Base-by-base conservation (phyloP, 2,113 vertebrate genomes). In the Narcine bancroftii region DNA sequence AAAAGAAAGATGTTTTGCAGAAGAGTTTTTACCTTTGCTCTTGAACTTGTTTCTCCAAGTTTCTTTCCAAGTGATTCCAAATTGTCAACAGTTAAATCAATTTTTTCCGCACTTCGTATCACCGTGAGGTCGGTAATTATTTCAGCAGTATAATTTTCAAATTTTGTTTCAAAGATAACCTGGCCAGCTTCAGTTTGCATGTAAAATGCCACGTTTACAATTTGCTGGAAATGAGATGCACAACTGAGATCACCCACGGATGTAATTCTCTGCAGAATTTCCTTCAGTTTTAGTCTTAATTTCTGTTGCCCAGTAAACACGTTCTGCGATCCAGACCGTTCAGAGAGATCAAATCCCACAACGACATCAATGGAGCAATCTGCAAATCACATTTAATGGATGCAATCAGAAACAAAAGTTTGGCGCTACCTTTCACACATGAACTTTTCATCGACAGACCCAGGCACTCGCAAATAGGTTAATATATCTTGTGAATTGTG, bases 331-430 rank as follows among this genome's bases (percentile, higher is more conserved):
- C 73, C 92, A 0, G 7, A 0, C 10, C 0, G 93, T 21, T n/a
- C 92, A 1, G 98, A 96, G 93, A 96, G 95, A 93, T 98, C 98
- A 39, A 98, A 95, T 87, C 96, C 97, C 93, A 98, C 72, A 81
- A 95, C 96, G 93, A 98, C 94, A 92, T 97, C 96, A 6, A 97
- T 92, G 69, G 26, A 66, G 85, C 98, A 98, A 75, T 45, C 97
- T 97, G 93, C 17, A 65, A 93, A 94, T 87, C 33, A 92, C 65
- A 47, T 83, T 11, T 50, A 0, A 85, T 13, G 9, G 1, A 91
- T 45, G 17, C 33, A 63, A 9, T 36, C 63, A 66, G 65, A 69
- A 91, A 6, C 29, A 4, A 33, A 36, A 47, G 29, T 69, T 47
- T 45, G 42, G 63, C 10, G 0, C 17, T 69, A 39, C 63, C 5